phyloP scores from a whole-genome alignment of 2,113 vertebrate genomes.

The Corythornis vintsioides region DNA sequence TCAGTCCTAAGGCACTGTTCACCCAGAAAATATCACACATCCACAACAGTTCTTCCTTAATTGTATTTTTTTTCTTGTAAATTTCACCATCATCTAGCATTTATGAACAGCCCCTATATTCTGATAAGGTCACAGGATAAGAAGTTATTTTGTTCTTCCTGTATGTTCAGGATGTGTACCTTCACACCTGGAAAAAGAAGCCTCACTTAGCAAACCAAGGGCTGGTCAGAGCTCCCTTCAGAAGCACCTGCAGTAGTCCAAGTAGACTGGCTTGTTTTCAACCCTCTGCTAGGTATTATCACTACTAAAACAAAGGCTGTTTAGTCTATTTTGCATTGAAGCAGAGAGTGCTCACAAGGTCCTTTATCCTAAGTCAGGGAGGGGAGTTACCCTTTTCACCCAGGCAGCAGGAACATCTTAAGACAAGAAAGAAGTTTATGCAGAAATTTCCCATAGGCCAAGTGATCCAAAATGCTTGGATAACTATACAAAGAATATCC shows the following conservation, averaged over 20 bases:
- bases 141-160: accelerated
- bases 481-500: not conserved
- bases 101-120: not conserved
- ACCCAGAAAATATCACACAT: not conserved
- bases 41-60: not conserved
- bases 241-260: not conserved
- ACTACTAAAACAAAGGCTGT: conserved; percentile 6
- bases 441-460: not conserved
- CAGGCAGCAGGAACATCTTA: not conserved
- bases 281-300: not conserved
- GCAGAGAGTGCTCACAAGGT: not conserved
- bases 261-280: not conserved
- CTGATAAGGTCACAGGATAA: not conserved
- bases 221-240: not conserved
- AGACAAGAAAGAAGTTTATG: not conserved
- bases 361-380: not conserved
- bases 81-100: not conserved
- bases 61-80: not conserved
- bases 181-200: not conserved
- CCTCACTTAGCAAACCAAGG: not conserved
- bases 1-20: not conserved
- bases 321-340: not conserved
- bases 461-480: not conserved
- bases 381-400: not conserved
- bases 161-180: not conserved